phyloP scores from a whole-genome alignment of 2,797 vertebrate genomes.

The Heterohyrax brucei region DNA sequence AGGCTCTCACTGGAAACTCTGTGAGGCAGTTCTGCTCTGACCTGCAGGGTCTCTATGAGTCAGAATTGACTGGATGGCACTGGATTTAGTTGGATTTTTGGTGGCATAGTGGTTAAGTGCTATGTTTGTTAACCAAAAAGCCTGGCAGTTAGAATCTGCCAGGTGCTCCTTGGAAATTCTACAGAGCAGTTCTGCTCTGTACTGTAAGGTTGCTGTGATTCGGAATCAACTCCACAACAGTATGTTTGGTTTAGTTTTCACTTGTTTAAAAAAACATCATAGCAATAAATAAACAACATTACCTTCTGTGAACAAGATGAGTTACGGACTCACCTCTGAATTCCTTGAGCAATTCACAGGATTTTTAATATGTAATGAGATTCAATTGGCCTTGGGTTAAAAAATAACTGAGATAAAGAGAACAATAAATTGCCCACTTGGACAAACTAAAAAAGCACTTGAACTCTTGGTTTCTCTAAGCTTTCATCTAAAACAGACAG shows the following conservation, averaged over 20 bases:
- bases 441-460: neutral
- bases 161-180: no score
- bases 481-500: neutral
- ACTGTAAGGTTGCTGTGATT: no score
- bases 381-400: neutral
- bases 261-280: neutral
- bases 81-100: no score
- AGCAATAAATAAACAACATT: neutral
- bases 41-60: no score
- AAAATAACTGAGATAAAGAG: neutral
- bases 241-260: neutral
- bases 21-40: no score
- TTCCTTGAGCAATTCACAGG: constrained; percentile 33
- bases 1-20: no score
- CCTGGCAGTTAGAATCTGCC: no score
- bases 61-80: no score
- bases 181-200: no score
- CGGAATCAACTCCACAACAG: no score
- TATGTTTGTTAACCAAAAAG: no score
- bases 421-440: neutral
- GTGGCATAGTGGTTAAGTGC: no score
- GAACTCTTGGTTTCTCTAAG: neutral
- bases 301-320: constrained; percentile 42
- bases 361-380: neutral
- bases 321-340: neutral